phyloP scores from a whole-genome alignment of 1,140 invertebrate genomes.

The Apocrypta bakeri region DNA sequence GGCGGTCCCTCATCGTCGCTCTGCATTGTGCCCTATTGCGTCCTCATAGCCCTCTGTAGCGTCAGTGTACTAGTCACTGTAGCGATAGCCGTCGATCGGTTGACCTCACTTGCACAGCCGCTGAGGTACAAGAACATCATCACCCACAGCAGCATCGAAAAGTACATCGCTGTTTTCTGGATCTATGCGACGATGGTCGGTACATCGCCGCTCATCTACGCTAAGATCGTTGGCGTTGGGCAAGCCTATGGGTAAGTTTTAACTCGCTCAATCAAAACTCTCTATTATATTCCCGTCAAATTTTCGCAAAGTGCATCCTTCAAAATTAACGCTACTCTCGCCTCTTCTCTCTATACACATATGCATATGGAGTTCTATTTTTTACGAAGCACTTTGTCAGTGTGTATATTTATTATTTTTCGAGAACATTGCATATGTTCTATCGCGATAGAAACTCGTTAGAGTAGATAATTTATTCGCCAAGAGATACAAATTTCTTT shows the following conservation, averaged over 20 bases:
- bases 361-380: no score
- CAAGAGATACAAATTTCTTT: no score
- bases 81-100: constrained; percentile 80
- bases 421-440: no score
- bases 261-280: no score
- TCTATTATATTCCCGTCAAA: no score
- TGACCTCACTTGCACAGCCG: constrained; percentile 79
- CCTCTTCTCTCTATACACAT: no score
- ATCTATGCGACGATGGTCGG: constrained; percentile 77
- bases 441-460: no score
- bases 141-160: constrained; percentile 77
- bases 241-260: constrained; percentile 60
- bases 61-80: constrained; percentile 80
- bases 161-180: constrained; percentile 78
- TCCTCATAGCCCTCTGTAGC: constrained; percentile 78
- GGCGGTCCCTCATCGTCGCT: constrained; percentile 55
- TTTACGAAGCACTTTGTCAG: no score
- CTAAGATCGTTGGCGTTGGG: constrained; percentile 62
- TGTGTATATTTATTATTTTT: no score
- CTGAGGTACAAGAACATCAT: constrained; percentile 79
- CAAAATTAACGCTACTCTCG: no score
- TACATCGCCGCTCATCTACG: constrained; percentile 75
- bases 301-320: no score
- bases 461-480: no score
- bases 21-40: constrained; percentile 78